phyloP scores from a whole-genome alignment of 2,113 vertebrate species.

The Seriola aureovittata region DNA sequence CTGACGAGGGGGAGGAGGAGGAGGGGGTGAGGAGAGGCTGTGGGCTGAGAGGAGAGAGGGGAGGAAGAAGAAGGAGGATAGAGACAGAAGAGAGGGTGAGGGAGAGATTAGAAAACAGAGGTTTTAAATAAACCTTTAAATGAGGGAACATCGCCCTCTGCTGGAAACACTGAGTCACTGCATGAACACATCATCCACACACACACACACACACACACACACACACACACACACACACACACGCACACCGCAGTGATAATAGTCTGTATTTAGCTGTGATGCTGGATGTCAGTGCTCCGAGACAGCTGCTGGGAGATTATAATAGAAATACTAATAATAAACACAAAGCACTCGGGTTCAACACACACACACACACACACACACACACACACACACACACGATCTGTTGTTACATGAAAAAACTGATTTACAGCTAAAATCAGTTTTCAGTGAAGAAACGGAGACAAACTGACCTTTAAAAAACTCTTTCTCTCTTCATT shows the following conservation, averaged over 20 bases:
- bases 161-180: slow-evolving; percentile 20
- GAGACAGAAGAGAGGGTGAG: no score
- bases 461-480: no score
- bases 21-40: slow-evolving; percentile 84
- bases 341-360: neutral
- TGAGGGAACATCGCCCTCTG: neutral
- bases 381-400: neutral
- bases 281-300: neutral
- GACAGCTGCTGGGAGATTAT: neutral
- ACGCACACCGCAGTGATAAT: no score
- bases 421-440: no score
- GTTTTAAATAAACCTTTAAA: neutral
- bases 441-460: no score
- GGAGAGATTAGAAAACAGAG: neutral
- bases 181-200: neutral
- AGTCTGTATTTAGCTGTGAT: slow-evolving; percentile 12
- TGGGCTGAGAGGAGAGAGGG: slow-evolving; percentile 78
- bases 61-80: slow-evolving; percentile 7
- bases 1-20: slow-evolving; percentile 81
- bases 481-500: neutral
- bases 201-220: neutral
- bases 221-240: neutral
- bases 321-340: no score
- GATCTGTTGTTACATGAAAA: no score
- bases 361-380: neutral